Conservation (phyloP, 2,888 invertebrate species). For the Monochamus alternatus region DNA sequence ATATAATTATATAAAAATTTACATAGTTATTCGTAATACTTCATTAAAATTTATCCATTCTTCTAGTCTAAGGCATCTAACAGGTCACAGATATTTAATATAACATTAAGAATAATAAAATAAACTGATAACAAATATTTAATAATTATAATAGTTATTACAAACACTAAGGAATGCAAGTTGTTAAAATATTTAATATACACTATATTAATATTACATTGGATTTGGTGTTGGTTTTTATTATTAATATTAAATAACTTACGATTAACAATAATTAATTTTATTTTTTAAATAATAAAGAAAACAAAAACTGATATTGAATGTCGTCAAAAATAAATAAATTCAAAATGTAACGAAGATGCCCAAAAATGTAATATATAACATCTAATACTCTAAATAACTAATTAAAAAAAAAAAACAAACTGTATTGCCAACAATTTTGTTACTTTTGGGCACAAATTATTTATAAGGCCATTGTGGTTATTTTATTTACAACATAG, state of each 20-base stretch:
- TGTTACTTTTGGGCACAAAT: not conserved
- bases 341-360: conserved; percentile 19
- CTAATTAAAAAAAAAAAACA: not conserved
- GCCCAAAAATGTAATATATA: not conserved
- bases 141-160: conserved; percentile 53
- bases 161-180: conserved; percentile 54
- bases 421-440: not conserved
- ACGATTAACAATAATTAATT: conserved; percentile 38
- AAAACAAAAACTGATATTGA: conserved; percentile 13
- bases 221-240: conserved; percentile 52
- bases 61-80: conserved; percentile 65
- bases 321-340: not conserved
- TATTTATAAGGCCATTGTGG: conserved; percentile 11
- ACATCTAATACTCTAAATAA: not conserved
- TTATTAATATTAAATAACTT: conserved; percentile 40
- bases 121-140: conserved; percentile 33
- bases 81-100: conserved; percentile 64
- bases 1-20: conserved; percentile 60
- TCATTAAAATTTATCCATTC: conserved; percentile 62
- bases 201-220: conserved; percentile 50
- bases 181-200: conserved; percentile 40
- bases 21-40: conserved; percentile 54
- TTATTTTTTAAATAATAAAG: conserved; percentile 24
- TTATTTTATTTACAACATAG: not conserved
- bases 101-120: conserved; percentile 52